Evolutionary conservation across 2,888 invertebrate species (phyloP).

Genomic region (Hirtodrosophila confusa): DNA sequence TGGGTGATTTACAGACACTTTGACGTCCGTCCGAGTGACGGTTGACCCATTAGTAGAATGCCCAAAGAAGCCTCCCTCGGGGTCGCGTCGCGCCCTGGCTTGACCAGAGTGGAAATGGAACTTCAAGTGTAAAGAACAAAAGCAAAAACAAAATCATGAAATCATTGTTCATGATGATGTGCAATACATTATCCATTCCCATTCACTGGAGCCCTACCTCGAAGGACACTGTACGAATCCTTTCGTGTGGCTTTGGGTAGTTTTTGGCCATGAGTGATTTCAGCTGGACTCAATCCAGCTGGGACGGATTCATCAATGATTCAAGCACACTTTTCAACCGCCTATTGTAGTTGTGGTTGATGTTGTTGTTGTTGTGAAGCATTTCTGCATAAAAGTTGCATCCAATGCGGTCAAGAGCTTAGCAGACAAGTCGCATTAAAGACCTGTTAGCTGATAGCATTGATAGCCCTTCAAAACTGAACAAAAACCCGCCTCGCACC

Average conservation of each 20-base stretch:
- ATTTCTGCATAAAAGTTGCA: conserved; percentile 59
- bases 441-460: conserved; percentile 19
- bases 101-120: conserved; percentile 18
- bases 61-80: conserved; percentile 58
- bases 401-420: conserved; percentile 50
- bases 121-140: conserved; percentile 38
- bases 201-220: conserved; percentile 56
- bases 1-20: conserved; percentile 79
- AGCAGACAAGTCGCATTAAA: conserved; percentile 19
- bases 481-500: conserved; percentile 1
- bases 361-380: conserved; percentile 20
- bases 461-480: conserved; percentile 20
- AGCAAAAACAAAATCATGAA: conserved; percentile 70
- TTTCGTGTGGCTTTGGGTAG: conserved; percentile 36
- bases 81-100: conserved; percentile 36
- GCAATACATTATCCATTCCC: conserved; percentile 76
- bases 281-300: conserved; percentile 66
- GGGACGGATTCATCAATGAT: conserved; percentile 78
- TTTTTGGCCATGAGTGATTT: conserved; percentile 67
- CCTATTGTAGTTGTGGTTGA: conserved; percentile 16
- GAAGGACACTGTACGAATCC: conserved; percentile 58
- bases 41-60: conserved; percentile 78
- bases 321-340: conserved; percentile 60
- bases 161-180: conserved; percentile 79
- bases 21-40: conserved; percentile 76